A percentile compares a stretch with the other conserved stretches of the same genome.
Conservation (phyloP, 2,113 vertebrate genomes). For the Mustela nigripes region DNA sequence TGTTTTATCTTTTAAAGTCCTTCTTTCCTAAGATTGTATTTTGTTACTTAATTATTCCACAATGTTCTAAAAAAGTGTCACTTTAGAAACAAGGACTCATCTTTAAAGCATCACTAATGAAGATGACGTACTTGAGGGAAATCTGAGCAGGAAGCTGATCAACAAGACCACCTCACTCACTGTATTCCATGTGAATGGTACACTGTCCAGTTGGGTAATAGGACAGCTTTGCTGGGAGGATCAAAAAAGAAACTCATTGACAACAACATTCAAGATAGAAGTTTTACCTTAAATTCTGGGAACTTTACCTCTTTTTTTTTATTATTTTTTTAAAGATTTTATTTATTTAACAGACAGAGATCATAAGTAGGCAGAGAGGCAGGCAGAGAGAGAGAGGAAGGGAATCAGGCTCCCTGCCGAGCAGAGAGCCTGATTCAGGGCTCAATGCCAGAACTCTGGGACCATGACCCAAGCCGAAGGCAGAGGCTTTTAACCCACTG, state of each 20-base stretch:
- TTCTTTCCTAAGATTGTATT: not conserved
- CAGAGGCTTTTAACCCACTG: too few relatives aligned
- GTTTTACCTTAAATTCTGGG: not conserved
- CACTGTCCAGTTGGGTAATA: not conserved
- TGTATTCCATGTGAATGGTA: not conserved
- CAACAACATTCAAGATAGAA: not conserved
- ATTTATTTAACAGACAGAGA: too few relatives aligned
- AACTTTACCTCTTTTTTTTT: not conserved
- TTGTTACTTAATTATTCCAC: not conserved
- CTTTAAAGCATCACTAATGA: not conserved
- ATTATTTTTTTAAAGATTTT: too few relatives aligned
- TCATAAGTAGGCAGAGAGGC: too few relatives aligned
- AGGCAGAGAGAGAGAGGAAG: too few relatives aligned
- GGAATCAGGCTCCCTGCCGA: too few relatives aligned
- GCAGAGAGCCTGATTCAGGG: too few relatives aligned
- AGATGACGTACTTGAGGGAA: not conserved
- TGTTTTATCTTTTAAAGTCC: not conserved
- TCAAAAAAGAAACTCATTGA: not conserved
- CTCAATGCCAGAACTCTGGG: too few relatives aligned
- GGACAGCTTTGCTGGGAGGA: not conserved
- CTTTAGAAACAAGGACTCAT: not conserved
- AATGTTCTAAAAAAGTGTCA: not conserved
- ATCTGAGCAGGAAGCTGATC: not conserved
- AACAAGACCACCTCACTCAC: not conserved
- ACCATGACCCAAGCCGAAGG: too few relatives aligned